A percentile compares a stretch with the other conserved stretches of the same genome.
These are phyloP conservation scores for Siderastrea siderea DNA, from an alignment of 92 coral and sea anemone genomes.

Conservation along the genomic window DNA sequence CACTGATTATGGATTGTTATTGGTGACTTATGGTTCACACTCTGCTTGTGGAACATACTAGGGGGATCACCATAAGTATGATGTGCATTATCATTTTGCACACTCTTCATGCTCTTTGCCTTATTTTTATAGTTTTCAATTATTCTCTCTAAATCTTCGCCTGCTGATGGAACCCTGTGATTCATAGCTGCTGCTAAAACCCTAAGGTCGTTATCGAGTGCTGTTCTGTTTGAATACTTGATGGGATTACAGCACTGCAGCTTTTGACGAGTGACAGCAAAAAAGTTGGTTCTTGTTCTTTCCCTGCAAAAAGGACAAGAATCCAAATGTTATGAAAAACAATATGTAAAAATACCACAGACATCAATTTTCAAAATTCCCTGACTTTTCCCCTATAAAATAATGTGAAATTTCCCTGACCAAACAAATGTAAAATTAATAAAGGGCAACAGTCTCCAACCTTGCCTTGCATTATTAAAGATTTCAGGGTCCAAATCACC, in stretches of 20 bases:
- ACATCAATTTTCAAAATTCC: neutral
- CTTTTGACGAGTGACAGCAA: conserved; percentile 41
- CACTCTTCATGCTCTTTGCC: conserved; percentile 43
- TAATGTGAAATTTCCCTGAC: neutral
- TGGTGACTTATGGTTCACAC: conserved; percentile 37
- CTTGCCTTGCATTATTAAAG: conserved; percentile 1
- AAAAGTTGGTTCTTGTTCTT: conserved; percentile 69
- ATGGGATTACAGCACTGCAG: conserved; percentile 61
- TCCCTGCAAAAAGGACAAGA: conserved; percentile 41
- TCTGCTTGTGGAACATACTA: conserved; percentile 29
- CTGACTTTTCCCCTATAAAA: neutral
- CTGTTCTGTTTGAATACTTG: conserved; percentile 64
- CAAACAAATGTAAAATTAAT: neutral
- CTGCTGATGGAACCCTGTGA: conserved; percentile 63
- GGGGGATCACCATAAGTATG: conserved; percentile 20
- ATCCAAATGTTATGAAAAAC: conserved; percentile 1
- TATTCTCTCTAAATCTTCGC: conserved; percentile 54
- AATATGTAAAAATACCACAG: neutral
- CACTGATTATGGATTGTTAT: conserved; percentile 12
- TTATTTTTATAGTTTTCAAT: conserved; percentile 56
- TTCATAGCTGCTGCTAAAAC: conserved; percentile 54
- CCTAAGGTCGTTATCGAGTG: conserved; percentile 65
- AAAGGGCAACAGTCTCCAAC: conserved; percentile 11
- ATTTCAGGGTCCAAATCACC: neutral
- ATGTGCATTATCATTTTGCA: conserved; percentile 13